Conservation (phyloP, 2,888 invertebrate genomes). For the Trileptium ribeirensis region DNA sequence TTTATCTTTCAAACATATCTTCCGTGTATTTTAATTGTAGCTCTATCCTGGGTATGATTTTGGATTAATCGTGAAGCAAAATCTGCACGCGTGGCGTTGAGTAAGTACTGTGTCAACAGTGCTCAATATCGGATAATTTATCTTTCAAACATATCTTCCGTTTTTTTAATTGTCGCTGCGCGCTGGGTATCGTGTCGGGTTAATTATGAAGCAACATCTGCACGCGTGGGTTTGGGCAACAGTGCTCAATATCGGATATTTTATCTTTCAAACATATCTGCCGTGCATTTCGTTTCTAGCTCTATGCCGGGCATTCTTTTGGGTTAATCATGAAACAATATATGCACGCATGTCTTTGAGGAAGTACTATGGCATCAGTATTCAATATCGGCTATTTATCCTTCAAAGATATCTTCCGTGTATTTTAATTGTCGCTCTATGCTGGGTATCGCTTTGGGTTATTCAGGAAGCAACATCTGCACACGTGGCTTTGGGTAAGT, state of each 20-base stretch:
- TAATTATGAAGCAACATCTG: too few species aligned
- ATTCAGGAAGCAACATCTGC: conserved; percentile 96
- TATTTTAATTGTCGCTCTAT: conserved; percentile 91
- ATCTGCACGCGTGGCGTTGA: too few species aligned
- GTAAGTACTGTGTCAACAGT: too few species aligned
- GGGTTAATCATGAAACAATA: conserved; percentile 75
- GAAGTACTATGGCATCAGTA: conserved; percentile 85
- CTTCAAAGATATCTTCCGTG: conserved; percentile 78
- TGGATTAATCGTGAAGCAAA: too few species aligned
- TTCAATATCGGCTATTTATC: conserved; percentile 94
- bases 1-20: too few species aligned
- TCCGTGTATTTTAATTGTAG: too few species aligned
- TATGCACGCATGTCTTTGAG: conserved; percentile 87
- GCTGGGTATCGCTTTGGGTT: conserved; percentile 98
- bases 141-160: too few species aligned
- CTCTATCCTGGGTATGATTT: too few species aligned
- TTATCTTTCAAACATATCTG: conserved; percentile 91
- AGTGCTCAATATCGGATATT: conserved; percentile 94
- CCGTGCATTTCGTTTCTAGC: conserved; percentile 94
- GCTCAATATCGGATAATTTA: too few species aligned
- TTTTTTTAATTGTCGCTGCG: too few species aligned
- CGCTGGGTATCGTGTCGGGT: too few species aligned
- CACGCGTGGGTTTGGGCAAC: too few species aligned
- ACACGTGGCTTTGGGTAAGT: conserved; percentile 82
- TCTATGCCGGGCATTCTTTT: conserved; percentile 96